A percentile compares a stretch with the other conserved stretches of the same genome.
phyloP scores from a whole-genome alignment of 2,113 vertebrate genomes.

The Cepphus grylle region DNA sequence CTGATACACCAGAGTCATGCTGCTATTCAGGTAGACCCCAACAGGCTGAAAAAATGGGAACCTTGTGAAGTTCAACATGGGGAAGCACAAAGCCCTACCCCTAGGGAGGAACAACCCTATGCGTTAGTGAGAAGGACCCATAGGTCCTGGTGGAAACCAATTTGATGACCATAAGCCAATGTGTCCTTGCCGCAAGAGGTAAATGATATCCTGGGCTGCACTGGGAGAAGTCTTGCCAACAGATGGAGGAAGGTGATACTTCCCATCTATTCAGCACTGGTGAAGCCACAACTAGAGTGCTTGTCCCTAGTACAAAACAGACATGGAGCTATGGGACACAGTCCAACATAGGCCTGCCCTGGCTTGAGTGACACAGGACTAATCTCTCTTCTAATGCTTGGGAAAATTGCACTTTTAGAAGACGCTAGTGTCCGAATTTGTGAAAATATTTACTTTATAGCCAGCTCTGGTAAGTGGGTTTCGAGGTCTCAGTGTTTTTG shows the following conservation, averaged over 20 bases:
- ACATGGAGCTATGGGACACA: background rate
- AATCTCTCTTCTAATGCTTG: no score
- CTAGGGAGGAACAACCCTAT: background rate
- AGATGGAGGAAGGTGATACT: background rate
- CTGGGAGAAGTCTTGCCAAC: background rate
- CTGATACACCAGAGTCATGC: background rate
- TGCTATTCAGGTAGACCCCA: background rate
- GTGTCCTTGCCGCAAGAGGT: background rate
- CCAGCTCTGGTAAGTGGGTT: no score
- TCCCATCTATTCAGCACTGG: background rate
- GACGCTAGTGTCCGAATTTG: no score
- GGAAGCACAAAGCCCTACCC: background rate
- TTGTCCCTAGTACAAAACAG: background rate
- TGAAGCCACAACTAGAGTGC: background rate
- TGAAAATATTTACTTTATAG: no score
- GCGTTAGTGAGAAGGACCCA: background rate
- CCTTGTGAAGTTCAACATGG: background rate
- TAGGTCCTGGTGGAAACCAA: background rate
- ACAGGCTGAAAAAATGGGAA: background rate
- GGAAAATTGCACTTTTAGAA: no score
- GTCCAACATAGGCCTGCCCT: background rate
- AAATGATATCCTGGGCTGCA: background rate
- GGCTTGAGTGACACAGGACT: no score
- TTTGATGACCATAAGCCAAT: background rate
- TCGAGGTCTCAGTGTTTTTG: no score